phyloP scores from a whole-genome alignment of 2,888 invertebrate species.

The Aphelenchoides bicaudatus region DNA sequence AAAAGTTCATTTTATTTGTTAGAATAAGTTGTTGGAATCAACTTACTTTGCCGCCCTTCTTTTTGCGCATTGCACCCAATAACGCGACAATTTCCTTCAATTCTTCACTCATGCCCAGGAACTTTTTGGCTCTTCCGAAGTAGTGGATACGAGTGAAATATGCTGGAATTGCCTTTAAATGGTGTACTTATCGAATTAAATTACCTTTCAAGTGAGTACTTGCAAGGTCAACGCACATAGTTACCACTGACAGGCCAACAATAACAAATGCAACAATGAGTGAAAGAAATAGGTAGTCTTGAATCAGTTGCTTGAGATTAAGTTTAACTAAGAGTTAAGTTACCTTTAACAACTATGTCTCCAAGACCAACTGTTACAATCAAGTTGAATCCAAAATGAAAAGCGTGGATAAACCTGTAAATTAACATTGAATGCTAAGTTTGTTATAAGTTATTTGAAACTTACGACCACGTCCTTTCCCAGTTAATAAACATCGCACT shows the following conservation, averaged over 20 bases:
- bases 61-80: constrained; percentile 59
- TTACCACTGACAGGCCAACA: constrained; percentile 60
- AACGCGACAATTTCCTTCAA: constrained; percentile 59
- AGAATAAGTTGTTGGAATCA: background rate
- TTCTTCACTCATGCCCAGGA: constrained; percentile 61
- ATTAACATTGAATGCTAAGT: too few relatives aligned
- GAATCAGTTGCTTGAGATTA: too few relatives aligned
- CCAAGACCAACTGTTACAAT: constrained; percentile 61
- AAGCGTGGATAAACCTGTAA: constrained; percentile 61
- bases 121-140: constrained; percentile 59
- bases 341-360: constrained; percentile 59
- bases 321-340: too few relatives aligned
- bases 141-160: constrained; percentile 61
- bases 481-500: constrained; percentile 60
- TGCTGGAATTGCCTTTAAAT: too few relatives aligned
- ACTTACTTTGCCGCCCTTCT: constrained; percentile 60
- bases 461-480: constrained; percentile 59
- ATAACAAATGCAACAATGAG: constrained; percentile 61
- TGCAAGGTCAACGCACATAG: constrained; percentile 61
- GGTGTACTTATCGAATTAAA: too few relatives aligned
- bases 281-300: constrained; percentile 57
- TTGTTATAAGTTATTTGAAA: too few relatives aligned
- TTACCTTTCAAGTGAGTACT: constrained; percentile 61
- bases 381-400: constrained; percentile 61
- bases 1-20: constrained; percentile 14